Evolutionary conservation across 2,113 vertebrate species (phyloP).

Genomic region (Gallinago paraguaiae): DNA sequence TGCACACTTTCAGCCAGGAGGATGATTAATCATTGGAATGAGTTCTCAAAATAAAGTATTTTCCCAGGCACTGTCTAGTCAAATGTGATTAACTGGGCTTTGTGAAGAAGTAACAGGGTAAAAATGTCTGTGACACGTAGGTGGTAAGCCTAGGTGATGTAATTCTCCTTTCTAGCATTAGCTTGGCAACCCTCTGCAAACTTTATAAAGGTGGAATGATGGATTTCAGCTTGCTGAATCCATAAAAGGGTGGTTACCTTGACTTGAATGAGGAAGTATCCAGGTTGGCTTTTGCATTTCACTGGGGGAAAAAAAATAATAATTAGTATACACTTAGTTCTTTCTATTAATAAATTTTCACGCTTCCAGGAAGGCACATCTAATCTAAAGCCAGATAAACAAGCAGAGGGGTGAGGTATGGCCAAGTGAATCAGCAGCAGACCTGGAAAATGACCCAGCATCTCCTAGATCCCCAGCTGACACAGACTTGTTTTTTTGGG

Average conservation of each 20-base stretch:
- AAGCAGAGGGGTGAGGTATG: background rate
- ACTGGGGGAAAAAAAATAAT: background rate
- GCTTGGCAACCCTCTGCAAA: background rate
- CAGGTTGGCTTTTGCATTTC: background rate
- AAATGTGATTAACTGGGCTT: background rate
- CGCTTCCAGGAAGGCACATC: background rate
- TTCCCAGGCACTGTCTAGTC: background rate
- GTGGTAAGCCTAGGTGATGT: background rate
- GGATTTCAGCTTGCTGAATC: background rate
- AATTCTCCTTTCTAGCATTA: background rate
- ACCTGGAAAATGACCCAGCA: background rate
- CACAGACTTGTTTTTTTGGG: background rate
- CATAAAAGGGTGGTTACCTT: background rate
- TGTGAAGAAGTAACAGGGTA: background rate
- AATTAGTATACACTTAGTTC: background rate
- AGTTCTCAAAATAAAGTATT: background rate
- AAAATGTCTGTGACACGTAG: accelerated
- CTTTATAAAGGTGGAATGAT: background rate
- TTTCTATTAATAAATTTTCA: background rate
- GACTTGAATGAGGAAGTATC: background rate
- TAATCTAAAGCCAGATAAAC: background rate
- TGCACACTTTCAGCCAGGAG: background rate
- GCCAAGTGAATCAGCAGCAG: background rate
- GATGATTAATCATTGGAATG: background rate
- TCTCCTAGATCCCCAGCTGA: background rate